Evolutionary conservation across 2,113 vertebrate genomes (phyloP), one percentile per base, ranked within the genome.

Genomic region (Mohoua ochrocephala): DNA sequence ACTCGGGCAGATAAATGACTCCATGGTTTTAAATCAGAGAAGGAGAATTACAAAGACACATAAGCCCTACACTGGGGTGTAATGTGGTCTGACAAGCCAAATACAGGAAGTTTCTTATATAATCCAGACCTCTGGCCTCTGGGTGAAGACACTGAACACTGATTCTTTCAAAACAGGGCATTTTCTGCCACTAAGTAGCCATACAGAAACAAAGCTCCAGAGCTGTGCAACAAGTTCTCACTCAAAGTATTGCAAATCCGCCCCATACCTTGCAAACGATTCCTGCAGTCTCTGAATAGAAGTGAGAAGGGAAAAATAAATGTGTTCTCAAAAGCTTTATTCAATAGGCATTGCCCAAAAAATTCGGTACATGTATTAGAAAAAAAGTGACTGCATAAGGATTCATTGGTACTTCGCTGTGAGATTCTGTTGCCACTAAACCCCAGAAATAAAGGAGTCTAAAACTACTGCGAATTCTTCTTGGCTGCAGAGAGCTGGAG

Each of bases 261-360:
- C 22, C 37, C 44, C 24, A n/a, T 8, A 4, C 54, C 53, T 61
- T 45, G 6, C 37, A 37, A 63, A 41, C 0, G 0, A 20, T 41
- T 65, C 76, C 52, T 60, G 28, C 24, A 70, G 47, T 45, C 31
- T 41, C 22, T 33, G 21, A 54, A 53, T 2, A 65, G 56, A 35
- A 84, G 28, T 1, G 1, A 33, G 39, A 89, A 61, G 33, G 57
- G 39, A 69, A 91, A 80, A 92, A 73, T 3, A 50, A 76, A 42
- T 3, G 27, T n/a, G 53, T 63, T n/a, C n/a, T 68, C 50, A 13
- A 83, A 64, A 53, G 28, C 11, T 74, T 41, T 39, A 37, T 53
- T 79, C 2, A 5, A 37, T 30, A 57, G 50, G 31, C 31, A 45
- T 53, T 1, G 0, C 28, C 16, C 13, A 24, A 57, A 71, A 69